phyloP scores from a whole-genome alignment of 2,797 vertebrate species.

The Propithecus perrieri region DNA sequence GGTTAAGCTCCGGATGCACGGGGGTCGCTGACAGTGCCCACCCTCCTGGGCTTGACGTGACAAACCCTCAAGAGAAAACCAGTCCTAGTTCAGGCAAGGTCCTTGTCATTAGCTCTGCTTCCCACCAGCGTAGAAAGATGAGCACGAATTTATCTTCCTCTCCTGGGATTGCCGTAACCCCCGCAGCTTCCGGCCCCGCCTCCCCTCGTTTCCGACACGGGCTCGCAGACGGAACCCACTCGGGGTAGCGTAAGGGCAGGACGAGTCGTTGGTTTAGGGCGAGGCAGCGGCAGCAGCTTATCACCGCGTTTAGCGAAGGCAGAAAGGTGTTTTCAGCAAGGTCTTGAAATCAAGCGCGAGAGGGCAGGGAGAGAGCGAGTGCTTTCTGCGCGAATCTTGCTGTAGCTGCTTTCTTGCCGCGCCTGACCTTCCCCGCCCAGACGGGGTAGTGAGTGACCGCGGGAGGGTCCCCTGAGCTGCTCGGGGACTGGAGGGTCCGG shows the following conservation, averaged over 20 bases:
- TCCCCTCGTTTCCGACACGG: background rate
- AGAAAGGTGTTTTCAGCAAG: background rate
- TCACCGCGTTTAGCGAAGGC: background rate
- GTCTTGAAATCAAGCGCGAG: too few relatives aligned
- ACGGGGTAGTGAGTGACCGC: too few relatives aligned
- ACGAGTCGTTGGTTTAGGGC: background rate
- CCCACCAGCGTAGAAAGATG: background rate
- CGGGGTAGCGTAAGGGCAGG: too few relatives aligned
- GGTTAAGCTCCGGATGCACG: background rate
- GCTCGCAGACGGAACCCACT: too few relatives aligned
- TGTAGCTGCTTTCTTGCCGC: rapidly evolving
- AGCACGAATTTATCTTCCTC: too few relatives aligned
- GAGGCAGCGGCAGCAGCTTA: too few relatives aligned
- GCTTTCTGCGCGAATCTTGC: background rate
- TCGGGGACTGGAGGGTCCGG: too few relatives aligned
- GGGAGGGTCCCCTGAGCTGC: background rate
- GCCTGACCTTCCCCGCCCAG: background rate
- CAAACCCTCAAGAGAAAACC: background rate
- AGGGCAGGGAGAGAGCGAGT: background rate
- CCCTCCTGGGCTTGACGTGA: background rate
- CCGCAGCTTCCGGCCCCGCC: background rate
- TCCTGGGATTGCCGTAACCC: too few relatives aligned
- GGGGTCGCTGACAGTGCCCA: too few relatives aligned
- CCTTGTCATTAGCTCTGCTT: too few relatives aligned
- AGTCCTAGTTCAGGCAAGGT: background rate